Conservation (phyloP, 2,797 vertebrate genomes). For the Mormyrops attenuatus region DNA sequence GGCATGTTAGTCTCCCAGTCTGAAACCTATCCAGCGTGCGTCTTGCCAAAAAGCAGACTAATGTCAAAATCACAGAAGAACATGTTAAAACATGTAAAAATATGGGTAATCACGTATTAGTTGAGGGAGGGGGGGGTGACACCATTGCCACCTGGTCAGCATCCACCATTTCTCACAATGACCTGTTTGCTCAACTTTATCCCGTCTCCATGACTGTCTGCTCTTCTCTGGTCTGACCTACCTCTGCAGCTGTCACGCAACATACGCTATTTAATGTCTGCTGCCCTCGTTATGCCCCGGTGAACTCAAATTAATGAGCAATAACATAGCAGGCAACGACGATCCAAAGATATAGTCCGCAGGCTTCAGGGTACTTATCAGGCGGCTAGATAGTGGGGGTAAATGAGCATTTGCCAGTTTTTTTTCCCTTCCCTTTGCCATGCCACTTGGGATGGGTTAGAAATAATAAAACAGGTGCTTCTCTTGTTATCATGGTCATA, state of each 20-base stretch:
- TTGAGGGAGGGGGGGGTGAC: neutral
- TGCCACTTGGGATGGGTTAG: neutral
- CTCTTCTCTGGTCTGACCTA: neutral
- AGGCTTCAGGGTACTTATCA: neutral
- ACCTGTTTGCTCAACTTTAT: neutral
- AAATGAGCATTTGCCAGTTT: neutral
- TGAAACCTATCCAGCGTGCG: neutral
- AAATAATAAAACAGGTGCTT: slow-evolving; percentile 9
- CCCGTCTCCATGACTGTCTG: neutral
- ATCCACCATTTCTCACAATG: neutral
- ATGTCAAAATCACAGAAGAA: neutral
- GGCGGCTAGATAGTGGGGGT: no score
- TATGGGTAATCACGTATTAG: slow-evolving; percentile 7
- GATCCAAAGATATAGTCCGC: neutral
- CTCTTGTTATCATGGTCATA: neutral
- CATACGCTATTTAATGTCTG: slow-evolving; percentile 2
- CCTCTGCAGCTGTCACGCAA: neutral
- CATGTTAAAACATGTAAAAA: slow-evolving; percentile 4
- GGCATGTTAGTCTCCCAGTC: neutral
- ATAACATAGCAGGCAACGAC: neutral
- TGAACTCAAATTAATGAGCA: slow-evolving; percentile 14
- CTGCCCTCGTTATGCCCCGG: neutral
- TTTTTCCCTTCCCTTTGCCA: neutral
- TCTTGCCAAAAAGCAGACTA: neutral
- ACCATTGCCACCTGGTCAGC: neutral